Evolutionary conservation across 2,888 invertebrate species (phyloP), one percentile per base, ranked within the genome.

Genomic region (Cotesia congregata): DNA sequence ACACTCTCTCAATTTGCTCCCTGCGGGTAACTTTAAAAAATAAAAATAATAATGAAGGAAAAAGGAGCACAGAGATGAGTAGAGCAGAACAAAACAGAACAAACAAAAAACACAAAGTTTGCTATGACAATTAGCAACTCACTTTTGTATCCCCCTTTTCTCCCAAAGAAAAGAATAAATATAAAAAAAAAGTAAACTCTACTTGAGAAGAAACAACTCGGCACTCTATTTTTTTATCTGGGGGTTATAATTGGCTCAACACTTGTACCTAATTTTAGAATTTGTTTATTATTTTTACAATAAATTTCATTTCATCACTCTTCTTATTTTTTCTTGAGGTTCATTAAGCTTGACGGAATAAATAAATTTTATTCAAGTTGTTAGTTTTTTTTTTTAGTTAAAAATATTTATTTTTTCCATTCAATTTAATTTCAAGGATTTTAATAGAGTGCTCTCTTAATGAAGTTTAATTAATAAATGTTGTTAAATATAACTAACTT

Each of bases 91-190:
- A 50, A 20, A 69, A 41, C 20, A 41, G 12, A 12, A 12, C 6
- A 12, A 20, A 62, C 62, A 62, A 17, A 75, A 75, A 77, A 75
- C 77, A 80, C 80, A 80, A 82, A 82, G 79, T 81, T 81, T 78
- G 79, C 79, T 79, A 78, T 75, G 80, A 82, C 82, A 83, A 83
- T 83, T 83, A 83, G 82, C 81, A 79, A 77, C 78, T 77, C 79
- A 78, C 78, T 78, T 78, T 75, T 72, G 64, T 72, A 64, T 72
- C n/a, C 59, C 17, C 15, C 61, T 60, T 39, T 17, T 61, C n/a
- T 30, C 15, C 15, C 50, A 50, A 50, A 50, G 50, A 50, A 50
- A 50, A 50, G 50, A 50, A 50, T 50, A 50, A 12, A 50, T 50
- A 50, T 50, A 41, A 5, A 30, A 20, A 68, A 40, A 15, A 41